phyloP scores from a whole-genome alignment of 2,888 invertebrate species.

The Phortica okadai region DNA sequence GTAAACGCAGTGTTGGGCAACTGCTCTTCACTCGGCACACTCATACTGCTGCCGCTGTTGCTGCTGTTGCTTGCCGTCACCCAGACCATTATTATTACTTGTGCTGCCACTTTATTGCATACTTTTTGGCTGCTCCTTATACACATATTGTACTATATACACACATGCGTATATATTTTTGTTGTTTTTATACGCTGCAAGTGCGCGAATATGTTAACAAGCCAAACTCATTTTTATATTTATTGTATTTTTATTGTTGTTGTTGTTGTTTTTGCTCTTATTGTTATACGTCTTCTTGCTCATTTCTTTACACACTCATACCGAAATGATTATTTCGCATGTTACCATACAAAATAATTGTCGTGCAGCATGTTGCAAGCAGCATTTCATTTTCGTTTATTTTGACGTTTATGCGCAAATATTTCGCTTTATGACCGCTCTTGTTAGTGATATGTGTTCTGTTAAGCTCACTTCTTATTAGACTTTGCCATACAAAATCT shows the following conservation, averaged over 20 bases:
- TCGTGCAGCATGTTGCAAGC: constrained; percentile 66
- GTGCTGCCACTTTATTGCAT: constrained; percentile 24
- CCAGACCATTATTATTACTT: not conserved
- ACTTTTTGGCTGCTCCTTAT: constrained; percentile 4
- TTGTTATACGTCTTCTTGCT: constrained; percentile 17
- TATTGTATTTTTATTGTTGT: not conserved
- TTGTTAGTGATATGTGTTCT: constrained; percentile 18
- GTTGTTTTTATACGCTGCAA: not conserved
- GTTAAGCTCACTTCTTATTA: not conserved
- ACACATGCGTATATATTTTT: not conserved
- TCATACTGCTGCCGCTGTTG: not conserved
- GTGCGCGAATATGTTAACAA: constrained; percentile 26
- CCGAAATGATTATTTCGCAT: constrained; percentile 63
- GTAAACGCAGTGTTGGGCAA: constrained; percentile 7
- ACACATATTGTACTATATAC: not conserved
- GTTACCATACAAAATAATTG: constrained; percentile 69
- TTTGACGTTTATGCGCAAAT: constrained; percentile 57
- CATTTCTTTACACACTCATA: constrained; percentile 32
- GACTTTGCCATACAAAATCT: not conserved
- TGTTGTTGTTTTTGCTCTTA: constrained; percentile 6
- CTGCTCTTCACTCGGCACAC: not conserved
- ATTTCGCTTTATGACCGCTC: constrained; percentile 52
- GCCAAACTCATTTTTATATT: constrained; percentile 13
- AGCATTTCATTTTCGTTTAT: constrained; percentile 48
- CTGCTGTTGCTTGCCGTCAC: not conserved